A percentile compares a stretch with the other conserved stretches of the same genome.
Conservation (phyloP, 1,140 invertebrate genomes). For the Camponotus pennsylvanicus region DNA sequence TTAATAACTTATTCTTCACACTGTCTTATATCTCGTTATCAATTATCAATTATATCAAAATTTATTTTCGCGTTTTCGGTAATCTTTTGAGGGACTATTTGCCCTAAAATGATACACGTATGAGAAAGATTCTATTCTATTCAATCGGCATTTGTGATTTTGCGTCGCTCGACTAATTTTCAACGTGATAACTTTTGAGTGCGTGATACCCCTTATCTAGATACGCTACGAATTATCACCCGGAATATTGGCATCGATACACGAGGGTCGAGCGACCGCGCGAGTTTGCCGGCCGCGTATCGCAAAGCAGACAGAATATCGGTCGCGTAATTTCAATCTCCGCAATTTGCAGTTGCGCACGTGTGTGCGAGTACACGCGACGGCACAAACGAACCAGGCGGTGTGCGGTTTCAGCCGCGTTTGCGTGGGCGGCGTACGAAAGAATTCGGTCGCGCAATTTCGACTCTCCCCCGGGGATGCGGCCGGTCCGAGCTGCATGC, state of each 20-base stretch:
- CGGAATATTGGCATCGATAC: slow-evolving; percentile 53
- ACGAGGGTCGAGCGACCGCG: background rate
- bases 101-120: background rate
- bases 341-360: slow-evolving; percentile 47
- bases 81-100: background rate
- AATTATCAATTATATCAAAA: too few relatives aligned
- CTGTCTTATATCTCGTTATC: background rate
- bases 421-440: slow-evolving; percentile 51
- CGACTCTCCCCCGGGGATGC: slow-evolving; percentile 25
- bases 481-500: background rate
- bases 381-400: slow-evolving; percentile 25
- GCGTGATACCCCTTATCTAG: slow-evolving; percentile 6
- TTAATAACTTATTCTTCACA: background rate
- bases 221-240: slow-evolving; percentile 48
- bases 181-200: slow-evolving; percentile 33
- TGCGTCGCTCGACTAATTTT: slow-evolving; percentile 31
- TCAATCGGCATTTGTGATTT: background rate
- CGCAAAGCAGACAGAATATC: slow-evolving; percentile 53
- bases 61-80: background rate
- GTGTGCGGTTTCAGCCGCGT: slow-evolving; percentile 53
- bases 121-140: slow-evolving; percentile 12
- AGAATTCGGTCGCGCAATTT: slow-evolving; percentile 49
- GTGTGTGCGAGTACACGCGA: too few relatives aligned
- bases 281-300: slow-evolving; percentile 33
- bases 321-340: slow-evolving; percentile 62